These are phyloP conservation scores for Sturmia bella DNA, from an alignment of 2,888 invertebrate genomes.

Conservation along the genomic window DNA sequence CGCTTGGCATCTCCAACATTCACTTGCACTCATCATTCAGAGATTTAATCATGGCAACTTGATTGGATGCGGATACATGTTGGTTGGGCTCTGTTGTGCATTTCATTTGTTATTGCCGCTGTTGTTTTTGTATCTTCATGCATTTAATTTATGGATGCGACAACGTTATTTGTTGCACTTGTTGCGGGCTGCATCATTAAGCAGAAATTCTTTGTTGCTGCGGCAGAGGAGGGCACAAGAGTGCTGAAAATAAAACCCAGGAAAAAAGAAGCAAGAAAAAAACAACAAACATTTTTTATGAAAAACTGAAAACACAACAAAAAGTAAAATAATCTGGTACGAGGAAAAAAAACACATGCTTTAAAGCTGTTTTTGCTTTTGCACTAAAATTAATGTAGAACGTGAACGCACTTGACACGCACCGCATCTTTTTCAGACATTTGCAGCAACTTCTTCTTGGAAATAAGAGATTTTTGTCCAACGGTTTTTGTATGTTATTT, in stretches of 20 bases:
- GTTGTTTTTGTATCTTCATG: constrained; percentile 17
- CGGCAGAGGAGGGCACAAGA: too few relatives aligned
- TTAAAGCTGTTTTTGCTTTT: constrained; percentile 3
- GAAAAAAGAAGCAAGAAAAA: constrained; percentile 13
- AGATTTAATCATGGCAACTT: constrained; percentile 60
- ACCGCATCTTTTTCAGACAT: constrained; percentile 41
- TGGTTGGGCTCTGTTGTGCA: constrained; percentile 31
- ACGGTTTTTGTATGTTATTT: neutral
- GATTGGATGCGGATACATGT: constrained; percentile 51
- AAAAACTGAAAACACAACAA: constrained; percentile 12
- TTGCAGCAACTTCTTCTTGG: constrained; percentile 2
- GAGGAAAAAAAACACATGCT: constrained; percentile 8
- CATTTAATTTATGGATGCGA: constrained; percentile 68
- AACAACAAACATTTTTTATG: constrained; percentile 15
- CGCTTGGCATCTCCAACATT: constrained; percentile 39
- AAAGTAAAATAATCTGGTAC: neutral
- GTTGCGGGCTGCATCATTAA: constrained; percentile 61
- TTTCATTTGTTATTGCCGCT: constrained; percentile 47
- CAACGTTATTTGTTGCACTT: constrained; percentile 67
- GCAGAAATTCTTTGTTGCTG: neutral
- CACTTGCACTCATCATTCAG: constrained; percentile 44
- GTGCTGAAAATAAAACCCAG: neutral
- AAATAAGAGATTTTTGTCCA: constrained; percentile 4
- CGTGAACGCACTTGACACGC: constrained; percentile 59
- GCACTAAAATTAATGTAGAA: constrained; percentile 57